A percentile compares a stretch with the other conserved stretches of the same genome.
Evolutionary conservation across 1,140 invertebrate genomes (phyloP).

Genomic region (Zaprionus capensis): DNA sequence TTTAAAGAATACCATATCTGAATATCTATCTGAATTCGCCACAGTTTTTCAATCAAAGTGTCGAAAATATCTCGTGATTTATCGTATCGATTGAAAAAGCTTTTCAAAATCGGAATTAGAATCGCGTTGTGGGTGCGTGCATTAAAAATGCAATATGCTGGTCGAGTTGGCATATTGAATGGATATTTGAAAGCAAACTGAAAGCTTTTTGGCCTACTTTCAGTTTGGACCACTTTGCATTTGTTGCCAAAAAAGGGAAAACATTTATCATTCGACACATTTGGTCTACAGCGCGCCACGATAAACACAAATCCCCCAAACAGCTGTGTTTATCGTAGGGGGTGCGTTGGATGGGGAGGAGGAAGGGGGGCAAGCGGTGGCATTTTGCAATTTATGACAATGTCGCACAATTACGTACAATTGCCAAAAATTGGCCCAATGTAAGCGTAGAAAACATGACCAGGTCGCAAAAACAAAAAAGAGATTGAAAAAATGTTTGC

Average conservation of each 20-base stretch:
- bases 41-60: background rate
- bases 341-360: background rate
- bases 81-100: background rate
- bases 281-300: background rate
- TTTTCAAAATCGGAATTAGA: background rate
- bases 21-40: too few species aligned
- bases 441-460: slow-evolving; percentile 11
- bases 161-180: background rate
- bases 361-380: background rate
- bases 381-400: slow-evolving; percentile 19
- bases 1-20: too few species aligned
- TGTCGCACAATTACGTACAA: slow-evolving; percentile 23
- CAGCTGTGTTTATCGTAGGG: background rate
- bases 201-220: background rate
- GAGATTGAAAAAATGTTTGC: slow-evolving; percentile 1
- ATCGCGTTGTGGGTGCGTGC: background rate
- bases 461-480: slow-evolving; percentile 7
- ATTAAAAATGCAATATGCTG: slow-evolving; percentile 4
- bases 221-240: slow-evolving; percentile 2
- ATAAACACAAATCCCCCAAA: slow-evolving; percentile 14
- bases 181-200: background rate
- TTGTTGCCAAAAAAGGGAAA: slow-evolving; percentile 5
- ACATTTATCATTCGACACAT: slow-evolving; percentile 1
- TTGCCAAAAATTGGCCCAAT: background rate
- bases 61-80: background rate